These are phyloP conservation scores for Conchocele bisecta DNA, from an alignment of 2,888 invertebrate genomes.

Conservation along the genomic window DNA sequence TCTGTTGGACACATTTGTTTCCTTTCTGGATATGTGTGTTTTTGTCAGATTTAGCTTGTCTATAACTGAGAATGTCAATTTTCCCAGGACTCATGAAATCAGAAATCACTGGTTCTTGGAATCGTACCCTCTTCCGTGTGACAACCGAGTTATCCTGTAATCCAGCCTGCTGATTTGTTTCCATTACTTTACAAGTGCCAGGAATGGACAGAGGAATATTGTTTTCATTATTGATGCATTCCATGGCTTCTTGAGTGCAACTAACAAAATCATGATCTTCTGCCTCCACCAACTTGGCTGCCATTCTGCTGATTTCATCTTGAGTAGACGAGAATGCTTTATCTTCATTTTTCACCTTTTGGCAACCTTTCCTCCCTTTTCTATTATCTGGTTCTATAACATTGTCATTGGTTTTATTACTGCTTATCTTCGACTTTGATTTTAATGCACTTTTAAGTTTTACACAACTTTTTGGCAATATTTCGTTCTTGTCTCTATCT, in stretches of 20 bases:
- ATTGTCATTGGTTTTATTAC: too few relatives aligned
- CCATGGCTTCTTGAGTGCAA: conserved; percentile 71
- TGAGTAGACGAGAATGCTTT: not conserved
- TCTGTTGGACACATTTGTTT: too few relatives aligned
- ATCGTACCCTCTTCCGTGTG: conserved; percentile 42
- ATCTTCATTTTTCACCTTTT: not conserved
- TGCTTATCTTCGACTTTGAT: too few relatives aligned
- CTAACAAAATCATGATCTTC: conserved; percentile 76
- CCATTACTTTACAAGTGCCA: not conserved
- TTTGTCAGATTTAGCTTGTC: conserved; percentile 41
- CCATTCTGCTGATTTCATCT: conserved; percentile 59
- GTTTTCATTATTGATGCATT: conserved; percentile 39
- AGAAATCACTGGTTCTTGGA: conserved; percentile 45
- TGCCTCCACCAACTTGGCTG: conserved; percentile 68
- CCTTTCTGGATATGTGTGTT: too few relatives aligned
- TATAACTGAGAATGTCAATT: conserved; percentile 34
- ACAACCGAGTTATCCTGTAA: not conserved
- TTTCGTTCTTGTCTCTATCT: too few relatives aligned
- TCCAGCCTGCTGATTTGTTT: not conserved
- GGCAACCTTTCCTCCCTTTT: conserved; percentile 3
- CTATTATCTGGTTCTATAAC: not conserved
- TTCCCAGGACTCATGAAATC: conserved; percentile 39
- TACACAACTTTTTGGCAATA: too few relatives aligned
- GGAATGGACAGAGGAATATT: too few relatives aligned
- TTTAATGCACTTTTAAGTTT: too few relatives aligned